Base-by-base conservation (phyloP, 92 coral and sea anemone genomes). In the Plumapathes pennacea region DNA sequence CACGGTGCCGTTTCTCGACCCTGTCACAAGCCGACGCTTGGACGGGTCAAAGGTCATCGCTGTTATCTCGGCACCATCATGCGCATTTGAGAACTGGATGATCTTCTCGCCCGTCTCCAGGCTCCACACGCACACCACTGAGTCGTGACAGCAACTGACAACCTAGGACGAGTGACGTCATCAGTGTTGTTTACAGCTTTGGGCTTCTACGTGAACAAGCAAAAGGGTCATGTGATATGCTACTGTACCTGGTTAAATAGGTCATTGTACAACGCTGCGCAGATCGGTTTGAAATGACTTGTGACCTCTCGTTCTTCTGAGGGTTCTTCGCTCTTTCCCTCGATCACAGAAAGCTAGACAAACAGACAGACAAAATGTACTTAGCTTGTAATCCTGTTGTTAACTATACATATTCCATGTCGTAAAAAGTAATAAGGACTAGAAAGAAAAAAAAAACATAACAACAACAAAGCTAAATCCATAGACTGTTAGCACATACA, bases 41-140 rank as follows among this genome's bases (percentile, higher is more conserved):
- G 96, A 88, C 9, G 77, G 98, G 42, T 92, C 98, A 60, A 92
- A 92, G 15, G 79, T 80, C 98, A 92, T 88, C 25, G 98, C 94
- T 2, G 96, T 92, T 59, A 92, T 92, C 60, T 92, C 98, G 4
- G 96, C 80, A 33, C 58, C 63, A 4, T 69, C 87, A 47, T 92
- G 98, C 19, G 98, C 98, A 54, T 92, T 76, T 12, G 96, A 86
- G 46, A 92, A 92, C 85, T 92, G 98, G 28, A 92, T 88, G 43
- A 92, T 55, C 57, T 92, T 92, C 71, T 92, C 98, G 34, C 98
- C 98, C 29, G 96, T 89, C 33, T 89, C 90, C 44, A 92, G 83
- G 48, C 72, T 83, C 98, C 98, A 92, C 33, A 92, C 98, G 40
- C 96, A 89, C 17, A 92, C 98, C 15, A 92, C 97, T 2, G 98